Percentiles rank a stretch among this genome's conserved stretches.
phyloP scores from a whole-genome alignment of 2,113 vertebrate genomes.

The Myxocyprinus asiaticus region DNA sequence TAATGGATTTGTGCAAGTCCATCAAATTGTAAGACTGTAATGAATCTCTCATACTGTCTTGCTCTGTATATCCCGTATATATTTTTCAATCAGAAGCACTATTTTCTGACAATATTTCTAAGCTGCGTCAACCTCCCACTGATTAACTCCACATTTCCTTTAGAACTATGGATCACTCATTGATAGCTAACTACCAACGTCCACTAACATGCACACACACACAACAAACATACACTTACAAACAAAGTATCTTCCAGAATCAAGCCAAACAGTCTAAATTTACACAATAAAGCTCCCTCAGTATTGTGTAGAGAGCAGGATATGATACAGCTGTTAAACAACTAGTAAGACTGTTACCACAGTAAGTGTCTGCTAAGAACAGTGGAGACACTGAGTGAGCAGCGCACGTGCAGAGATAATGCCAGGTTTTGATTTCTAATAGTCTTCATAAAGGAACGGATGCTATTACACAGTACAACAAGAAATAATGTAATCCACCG shows the following conservation, averaged over 20 bases:
- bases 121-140: background rate
- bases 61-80: background rate
- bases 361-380: background rate
- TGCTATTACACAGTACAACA: background rate
- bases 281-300: background rate
- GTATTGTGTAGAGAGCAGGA: background rate
- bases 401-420: background rate
- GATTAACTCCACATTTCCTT: constrained; percentile 5
- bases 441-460: background rate
- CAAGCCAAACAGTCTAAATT: background rate
- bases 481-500: background rate
- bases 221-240: background rate
- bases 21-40: background rate
- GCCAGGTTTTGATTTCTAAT: background rate
- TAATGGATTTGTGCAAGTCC: too few species aligned
- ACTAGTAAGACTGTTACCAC: background rate
- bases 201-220: background rate
- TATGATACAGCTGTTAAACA: constrained; percentile 10
- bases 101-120: constrained; percentile 5
- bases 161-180: background rate
- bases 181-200: background rate
- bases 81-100: background rate
- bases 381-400: background rate
- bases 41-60: background rate
- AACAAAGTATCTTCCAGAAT: background rate